Evolutionary conservation across 2,888 invertebrate genomes (phyloP), one percentile per base, ranked within the genome.

Genomic region (Pachydiplax longipennis): DNA sequence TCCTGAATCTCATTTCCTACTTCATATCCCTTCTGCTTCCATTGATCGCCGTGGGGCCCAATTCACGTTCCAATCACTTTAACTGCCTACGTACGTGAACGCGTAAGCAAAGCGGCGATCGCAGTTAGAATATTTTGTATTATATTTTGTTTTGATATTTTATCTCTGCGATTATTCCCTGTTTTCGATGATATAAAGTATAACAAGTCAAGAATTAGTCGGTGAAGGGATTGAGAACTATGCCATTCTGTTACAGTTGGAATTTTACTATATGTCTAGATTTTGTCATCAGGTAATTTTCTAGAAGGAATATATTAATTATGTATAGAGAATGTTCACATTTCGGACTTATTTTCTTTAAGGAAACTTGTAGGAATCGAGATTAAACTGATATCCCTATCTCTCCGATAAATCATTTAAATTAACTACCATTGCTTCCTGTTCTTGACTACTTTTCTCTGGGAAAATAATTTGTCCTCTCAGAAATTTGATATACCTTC

Each of bases 1-100:
- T 58, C 58, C 58, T 58, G 53, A 53, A 83, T 83, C 83, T 83
- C 83, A 83, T 83, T 83, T 83, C 58, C 83, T 83, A 15, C 58
- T 31, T 31, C 83, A 44, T 44, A 44, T 35, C 58, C 83, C 31
- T 61, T 83, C 58, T 83, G 31, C 35, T 83, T 13, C 58, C 58
- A 83, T 83, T 83, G 53, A 22, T 31, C 12, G 83, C 83, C 83
- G 58, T 58, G 35, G 83, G 83, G 53, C 35, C 83, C 83, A 83
- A 83, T 83, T 83, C 58, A 35, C 83, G 2, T 35, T 25, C 35
- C 58, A 25, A 35, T 58, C 31, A 13, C 22, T 25, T 18, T 58
- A 35, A 58, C 35, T 53, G 83, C 83, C 58, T 83, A 37, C 53
- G 35, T 35, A 61, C 18, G 58, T 31, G 35, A 5, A 35, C 53